Conservation (phyloP, 2,797 vertebrate species). For the Galagoides demidoff region DNA sequence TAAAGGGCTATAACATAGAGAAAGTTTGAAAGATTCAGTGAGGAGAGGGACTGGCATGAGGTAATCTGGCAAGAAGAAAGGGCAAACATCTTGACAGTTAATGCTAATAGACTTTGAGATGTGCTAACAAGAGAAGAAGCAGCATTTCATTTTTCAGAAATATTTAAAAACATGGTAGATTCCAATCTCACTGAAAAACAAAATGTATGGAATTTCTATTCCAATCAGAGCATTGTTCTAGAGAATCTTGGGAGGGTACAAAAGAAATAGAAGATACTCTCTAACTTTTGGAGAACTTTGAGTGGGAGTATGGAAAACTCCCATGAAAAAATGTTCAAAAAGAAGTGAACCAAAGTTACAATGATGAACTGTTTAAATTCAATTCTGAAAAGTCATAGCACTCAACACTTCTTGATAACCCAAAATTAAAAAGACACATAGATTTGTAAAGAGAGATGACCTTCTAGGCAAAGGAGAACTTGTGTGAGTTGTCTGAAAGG, state of each 20-base stretch:
- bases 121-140: constrained; percentile 16
- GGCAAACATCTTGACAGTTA: not conserved
- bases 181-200: constrained; percentile 40
- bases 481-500: not conserved
- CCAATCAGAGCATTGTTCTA: not conserved
- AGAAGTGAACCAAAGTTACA: not conserved
- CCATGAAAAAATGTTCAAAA: not conserved
- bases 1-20: not conserved
- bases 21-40: not conserved
- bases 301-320: not conserved
- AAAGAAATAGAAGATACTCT: constrained; percentile 16
- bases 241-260: constrained; percentile 24
- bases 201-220: constrained; percentile 59
- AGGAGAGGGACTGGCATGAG: not conserved
- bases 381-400: not conserved
- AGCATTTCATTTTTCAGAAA: constrained; percentile 45
- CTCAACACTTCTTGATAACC: not conserved
- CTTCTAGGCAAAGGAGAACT: not conserved
- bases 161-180: constrained; percentile 55
- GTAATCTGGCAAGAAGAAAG: not conserved
- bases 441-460: not conserved
- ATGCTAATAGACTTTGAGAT: not conserved
- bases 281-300: constrained; percentile 36
- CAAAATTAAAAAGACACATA: not conserved
- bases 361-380: not conserved